Percentiles rank a stretch among this genome's conserved stretches.
Evolutionary conservation across 2,797 vertebrate genomes (phyloP).

Genomic region (Cetoscarus ocellatus): DNA sequence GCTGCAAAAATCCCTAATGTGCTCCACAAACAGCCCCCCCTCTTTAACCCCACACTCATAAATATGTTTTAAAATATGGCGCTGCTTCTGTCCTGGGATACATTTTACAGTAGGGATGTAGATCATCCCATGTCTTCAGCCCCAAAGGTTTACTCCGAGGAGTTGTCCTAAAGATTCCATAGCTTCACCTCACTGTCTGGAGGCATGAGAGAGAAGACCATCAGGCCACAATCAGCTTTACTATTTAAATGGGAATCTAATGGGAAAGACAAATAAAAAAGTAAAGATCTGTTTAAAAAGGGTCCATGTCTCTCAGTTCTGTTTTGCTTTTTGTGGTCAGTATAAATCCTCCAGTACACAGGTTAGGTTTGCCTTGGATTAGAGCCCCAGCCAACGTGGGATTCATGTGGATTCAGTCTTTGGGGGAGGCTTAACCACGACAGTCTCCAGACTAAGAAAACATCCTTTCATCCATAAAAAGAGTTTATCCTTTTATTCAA

Average conservation of each 20-base stretch:
- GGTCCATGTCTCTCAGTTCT: constrained; percentile 22
- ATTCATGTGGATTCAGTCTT: constrained; percentile 52
- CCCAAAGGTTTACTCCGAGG: constrained; percentile 19
- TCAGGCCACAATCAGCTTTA: not conserved
- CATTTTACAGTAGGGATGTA: constrained; percentile 38
- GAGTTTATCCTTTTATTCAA: constrained; percentile 35
- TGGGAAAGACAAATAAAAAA: not conserved
- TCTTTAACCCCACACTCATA: constrained; percentile 52
- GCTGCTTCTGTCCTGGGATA: constrained; percentile 34
- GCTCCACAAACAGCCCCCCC: constrained; percentile 33
- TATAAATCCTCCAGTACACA: constrained; percentile 39
- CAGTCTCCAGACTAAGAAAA: constrained; percentile 60
- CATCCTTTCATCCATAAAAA: constrained; percentile 56
- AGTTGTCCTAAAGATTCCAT: not conserved
- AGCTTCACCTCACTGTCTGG: not conserved
- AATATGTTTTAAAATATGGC: constrained; percentile 48
- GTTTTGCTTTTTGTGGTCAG: constrained; percentile 18
- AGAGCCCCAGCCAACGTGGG: constrained; percentile 43
- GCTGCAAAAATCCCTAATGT: constrained; percentile 42
- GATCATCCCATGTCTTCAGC: constrained; percentile 28
- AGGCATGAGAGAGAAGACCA: constrained; percentile 10
- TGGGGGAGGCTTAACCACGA: constrained; percentile 18
- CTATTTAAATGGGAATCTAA: not conserved
- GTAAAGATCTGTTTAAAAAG: constrained; percentile 18
- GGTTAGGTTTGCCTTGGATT: constrained; percentile 57